Evolutionary conservation across 2,113 vertebrate species (phyloP).

Genomic region (Ornithorhynchus anatinus): DNA sequence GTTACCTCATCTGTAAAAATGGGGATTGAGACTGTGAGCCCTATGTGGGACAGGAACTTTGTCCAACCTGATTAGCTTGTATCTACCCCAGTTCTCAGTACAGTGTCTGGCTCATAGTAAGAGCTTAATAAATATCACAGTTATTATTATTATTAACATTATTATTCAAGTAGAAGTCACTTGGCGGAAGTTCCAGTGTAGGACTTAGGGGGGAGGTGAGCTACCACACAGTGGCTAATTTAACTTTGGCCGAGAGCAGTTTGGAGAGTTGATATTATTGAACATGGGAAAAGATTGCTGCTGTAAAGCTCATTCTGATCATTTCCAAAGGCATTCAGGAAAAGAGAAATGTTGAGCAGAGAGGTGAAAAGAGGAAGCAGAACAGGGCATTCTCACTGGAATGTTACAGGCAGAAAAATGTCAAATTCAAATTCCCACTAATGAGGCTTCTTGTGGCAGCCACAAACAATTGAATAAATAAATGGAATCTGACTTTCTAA

Average conservation of each 20-base stretch:
- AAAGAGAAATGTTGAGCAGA: no score
- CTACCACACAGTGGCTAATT: background rate
- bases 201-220: background rate
- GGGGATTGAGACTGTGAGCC: background rate
- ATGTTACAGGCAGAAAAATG: background rate
- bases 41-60: no score
- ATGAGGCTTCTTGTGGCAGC: background rate
- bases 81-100: no score
- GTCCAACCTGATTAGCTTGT: no score
- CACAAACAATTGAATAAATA: background rate
- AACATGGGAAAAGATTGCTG: no score
- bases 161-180: background rate
- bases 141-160: no score
- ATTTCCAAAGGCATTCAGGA: no score
- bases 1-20: background rate
- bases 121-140: background rate
- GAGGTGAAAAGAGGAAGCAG: no score
- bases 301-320: no score
- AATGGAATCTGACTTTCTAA: background rate
- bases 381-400: background rate
- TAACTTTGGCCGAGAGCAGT: background rate
- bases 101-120: background rate
- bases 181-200: background rate
- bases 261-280: no score
- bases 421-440: background rate